Evolutionary conservation across 2,888 invertebrate genomes (phyloP).

Genomic region (Aelia acuminata): DNA sequence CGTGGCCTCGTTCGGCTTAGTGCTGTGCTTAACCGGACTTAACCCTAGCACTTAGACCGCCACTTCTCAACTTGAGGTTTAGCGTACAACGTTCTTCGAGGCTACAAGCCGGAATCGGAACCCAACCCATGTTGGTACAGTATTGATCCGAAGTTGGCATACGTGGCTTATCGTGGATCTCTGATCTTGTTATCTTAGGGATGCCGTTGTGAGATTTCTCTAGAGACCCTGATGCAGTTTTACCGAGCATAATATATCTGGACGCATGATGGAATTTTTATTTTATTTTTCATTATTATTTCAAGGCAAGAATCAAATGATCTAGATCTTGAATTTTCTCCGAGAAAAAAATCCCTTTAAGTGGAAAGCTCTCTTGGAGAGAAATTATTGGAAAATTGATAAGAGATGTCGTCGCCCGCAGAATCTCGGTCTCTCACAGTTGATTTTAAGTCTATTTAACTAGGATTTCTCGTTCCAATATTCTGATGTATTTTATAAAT

Average conservation of each 20-base stretch:
- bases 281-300: conserved; percentile 3
- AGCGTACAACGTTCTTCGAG: not conserved
- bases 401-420: conserved; percentile 5
- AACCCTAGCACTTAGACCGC: not conserved
- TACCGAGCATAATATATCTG: not conserved
- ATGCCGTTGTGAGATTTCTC: not conserved
- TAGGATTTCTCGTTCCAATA: not conserved
- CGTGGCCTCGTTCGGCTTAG: not conserved
- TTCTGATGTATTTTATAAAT: not conserved
- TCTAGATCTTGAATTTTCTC: not conserved
- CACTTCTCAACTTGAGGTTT: not conserved
- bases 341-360: conserved; percentile 15
- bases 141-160: not conserved
- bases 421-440: not conserved
- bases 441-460: not conserved
- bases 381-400: conserved; percentile 41
- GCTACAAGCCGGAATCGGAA: not conserved
- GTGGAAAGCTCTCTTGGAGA: not conserved
- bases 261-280: not conserved
- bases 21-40: conserved; percentile 20
- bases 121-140: not conserved
- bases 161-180: conserved; percentile 3
- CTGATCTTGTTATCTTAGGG: not conserved
- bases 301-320: not conserved
- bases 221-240: not conserved